Base-by-base conservation (phyloP, 2,888 invertebrate genomes). In the Drosophila borborema region DNA sequence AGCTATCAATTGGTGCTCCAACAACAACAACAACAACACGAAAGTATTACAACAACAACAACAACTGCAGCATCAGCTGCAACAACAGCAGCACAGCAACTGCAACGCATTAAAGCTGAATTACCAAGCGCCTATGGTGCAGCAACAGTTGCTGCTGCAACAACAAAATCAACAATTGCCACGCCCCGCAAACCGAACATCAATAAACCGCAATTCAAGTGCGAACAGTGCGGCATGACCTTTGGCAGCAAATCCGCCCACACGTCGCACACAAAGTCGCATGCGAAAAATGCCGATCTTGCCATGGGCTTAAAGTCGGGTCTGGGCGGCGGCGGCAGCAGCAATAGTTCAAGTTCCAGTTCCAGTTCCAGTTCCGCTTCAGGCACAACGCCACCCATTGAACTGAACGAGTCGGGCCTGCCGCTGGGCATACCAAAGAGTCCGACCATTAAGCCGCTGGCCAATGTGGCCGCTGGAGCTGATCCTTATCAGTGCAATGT, bases 401-500 rank as follows among this genome's bases (percentile, higher is more conserved):
- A 91, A 28, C 72, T 86, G 9, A 90, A 82, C 62, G 89, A 90
- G 41, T 76, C 80, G 6, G 85, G 83, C 14, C 56, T 86, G 16
- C 86, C 90, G 5, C 23, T 90, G 71, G 91, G 88, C 73, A 91
- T 91, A 74, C 92, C 89, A 84, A 93, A 92, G 77, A 89, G 91
- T 60, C 92, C 93, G 40, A 91, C 90, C 71, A 90, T 92, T 16
- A 92, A 91, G 74, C 86, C 91, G 43, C 84, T 89, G 78, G 78
- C 86, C 41, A 91, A 82, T 72, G 89, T 86, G 23, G 89, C 81
- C 20, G 81, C 86, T 43, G 92, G 93, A 23, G 93, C 93, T 36
- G 97, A 97, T 93, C 97, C 97, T 28, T 97, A 97, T 93, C 95
- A 96, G 77, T 98, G 98, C 93, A 97, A 97, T 93, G 97, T 97